A percentile compares a stretch with the other conserved stretches of the same genome.
Evolutionary conservation across 2,797 vertebrate species (phyloP).

Genomic region (Apogon hyalosoma): DNA sequence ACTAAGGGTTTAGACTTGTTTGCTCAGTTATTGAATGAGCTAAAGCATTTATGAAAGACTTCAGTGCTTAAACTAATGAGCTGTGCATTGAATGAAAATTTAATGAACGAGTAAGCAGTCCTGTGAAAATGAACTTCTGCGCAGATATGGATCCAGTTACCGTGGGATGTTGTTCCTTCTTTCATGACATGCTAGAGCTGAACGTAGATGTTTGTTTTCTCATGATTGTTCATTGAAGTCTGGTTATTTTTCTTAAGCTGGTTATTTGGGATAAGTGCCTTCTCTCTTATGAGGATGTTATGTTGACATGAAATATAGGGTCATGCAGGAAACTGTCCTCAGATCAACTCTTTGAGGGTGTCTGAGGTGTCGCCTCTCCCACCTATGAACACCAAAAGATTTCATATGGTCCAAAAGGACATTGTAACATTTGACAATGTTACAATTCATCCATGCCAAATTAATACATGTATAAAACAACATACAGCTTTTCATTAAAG

Average conservation of each 20-base stretch:
- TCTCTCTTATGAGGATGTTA: slow-evolving; percentile 61
- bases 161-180: slow-evolving; percentile 64
- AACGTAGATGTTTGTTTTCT: slow-evolving; percentile 77
- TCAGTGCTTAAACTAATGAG: slow-evolving; percentile 9
- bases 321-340: slow-evolving; percentile 63
- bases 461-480: too few species aligned
- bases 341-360: slow-evolving; percentile 46
- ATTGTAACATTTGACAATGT: too few species aligned
- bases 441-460: too few species aligned
- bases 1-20: slow-evolving; percentile 18
- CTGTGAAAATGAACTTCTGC: slow-evolving; percentile 42
- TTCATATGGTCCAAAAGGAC: too few species aligned
- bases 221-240: slow-evolving; percentile 53
- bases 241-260: slow-evolving; percentile 73
- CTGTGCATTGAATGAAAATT: slow-evolving; percentile 46
- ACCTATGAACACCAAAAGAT: slow-evolving; percentile 1
- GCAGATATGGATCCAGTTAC: slow-evolving; percentile 59
- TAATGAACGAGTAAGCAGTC: slow-evolving; percentile 41
- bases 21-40: slow-evolving; percentile 33
- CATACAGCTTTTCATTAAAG: too few species aligned
- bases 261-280: slow-evolving; percentile 75
- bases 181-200: slow-evolving; percentile 58
- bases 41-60: slow-evolving; percentile 8
- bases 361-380: slow-evolving; percentile 14
- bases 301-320: slow-evolving; percentile 57